Evolutionary conservation across 2,113 vertebrate genomes (phyloP).

Genomic region (Pao palembangensis): DNA sequence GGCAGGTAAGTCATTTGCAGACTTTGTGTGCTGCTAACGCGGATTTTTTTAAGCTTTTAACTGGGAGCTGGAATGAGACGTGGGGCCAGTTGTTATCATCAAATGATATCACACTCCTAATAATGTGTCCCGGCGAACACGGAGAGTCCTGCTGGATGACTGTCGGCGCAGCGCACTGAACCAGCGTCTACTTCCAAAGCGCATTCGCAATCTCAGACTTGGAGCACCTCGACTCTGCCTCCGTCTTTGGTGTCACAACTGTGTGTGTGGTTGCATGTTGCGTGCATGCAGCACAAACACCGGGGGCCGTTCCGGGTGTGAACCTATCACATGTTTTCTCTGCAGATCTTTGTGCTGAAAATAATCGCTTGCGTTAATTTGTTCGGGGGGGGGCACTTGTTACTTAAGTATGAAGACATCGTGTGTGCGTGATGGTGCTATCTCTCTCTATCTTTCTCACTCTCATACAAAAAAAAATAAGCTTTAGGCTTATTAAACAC

Average conservation of each 20-base stretch:
- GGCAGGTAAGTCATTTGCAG: slow-evolving; percentile 75
- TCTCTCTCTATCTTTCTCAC: slow-evolving; percentile 23
- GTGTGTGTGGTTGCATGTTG: not conserved
- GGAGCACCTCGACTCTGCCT: not conserved
- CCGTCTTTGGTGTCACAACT: slow-evolving; percentile 1
- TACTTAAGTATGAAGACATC: slow-evolving; percentile 58
- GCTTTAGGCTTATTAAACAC: not conserved
- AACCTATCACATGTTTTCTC: not conserved
- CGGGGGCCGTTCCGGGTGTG: too few species aligned
- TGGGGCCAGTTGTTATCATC: too few species aligned
- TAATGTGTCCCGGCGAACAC: not conserved
- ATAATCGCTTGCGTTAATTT: slow-evolving; percentile 19
- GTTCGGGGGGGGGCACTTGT: slow-evolving; percentile 63
- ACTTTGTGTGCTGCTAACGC: slow-evolving; percentile 31
- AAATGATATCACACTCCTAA: too few species aligned
- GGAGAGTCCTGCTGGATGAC: not conserved
- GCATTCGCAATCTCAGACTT: slow-evolving; percentile 39
- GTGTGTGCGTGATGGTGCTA: slow-evolving; percentile 49
- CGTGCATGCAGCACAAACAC: too few species aligned
- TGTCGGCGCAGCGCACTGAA: slow-evolving; percentile 7
- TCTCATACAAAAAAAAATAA: slow-evolving; percentile 8
- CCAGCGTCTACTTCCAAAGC: slow-evolving; percentile 28
- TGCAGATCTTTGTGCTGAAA: slow-evolving; percentile 10
- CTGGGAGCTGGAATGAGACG: too few species aligned
- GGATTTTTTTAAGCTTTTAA: not conserved